Percentiles rank a stretch among this genome's conserved stretches.
phyloP scores from a whole-genome alignment of 1,140 invertebrate species.

The Drosophila eugracilis region DNA sequence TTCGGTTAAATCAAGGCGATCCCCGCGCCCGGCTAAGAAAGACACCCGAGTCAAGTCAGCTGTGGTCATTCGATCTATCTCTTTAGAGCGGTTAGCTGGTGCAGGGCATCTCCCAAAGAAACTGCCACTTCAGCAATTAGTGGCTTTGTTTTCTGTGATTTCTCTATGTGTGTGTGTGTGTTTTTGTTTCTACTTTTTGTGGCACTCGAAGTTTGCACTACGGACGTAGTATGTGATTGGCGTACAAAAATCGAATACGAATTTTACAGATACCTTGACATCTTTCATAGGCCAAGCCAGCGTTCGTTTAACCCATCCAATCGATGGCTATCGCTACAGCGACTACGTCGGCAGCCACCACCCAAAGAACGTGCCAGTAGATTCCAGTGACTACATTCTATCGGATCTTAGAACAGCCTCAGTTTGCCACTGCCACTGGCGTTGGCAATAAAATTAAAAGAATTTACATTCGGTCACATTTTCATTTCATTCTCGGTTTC shows the following conservation, averaged over 20 bases:
- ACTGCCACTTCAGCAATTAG: constrained; percentile 9
- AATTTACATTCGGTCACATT: constrained; percentile 72
- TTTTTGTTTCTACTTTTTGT: too few relatives aligned
- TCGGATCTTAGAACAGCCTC: neutral
- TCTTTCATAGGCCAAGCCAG: constrained; percentile 74
- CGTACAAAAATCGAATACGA: constrained; percentile 62
- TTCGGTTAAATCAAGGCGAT: neutral
- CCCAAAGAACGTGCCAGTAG: constrained; percentile 50
- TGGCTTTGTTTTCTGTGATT: constrained; percentile 10
- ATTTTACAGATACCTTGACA: constrained; percentile 79
- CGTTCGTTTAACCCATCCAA: constrained; percentile 78
- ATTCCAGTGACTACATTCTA: constrained; percentile 32
- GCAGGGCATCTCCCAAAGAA: neutral
- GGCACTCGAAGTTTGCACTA: constrained; percentile 1
- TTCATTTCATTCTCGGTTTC: constrained; percentile 61
- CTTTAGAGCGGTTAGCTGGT: neutral
- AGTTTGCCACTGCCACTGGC: neutral
- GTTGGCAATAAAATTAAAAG: constrained; percentile 42
- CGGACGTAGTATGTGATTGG: constrained; percentile 54
- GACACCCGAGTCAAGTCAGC: constrained; percentile 17
- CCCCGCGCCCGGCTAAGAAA: neutral
- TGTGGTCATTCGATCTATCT: neutral
- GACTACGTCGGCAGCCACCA: constrained; percentile 13
- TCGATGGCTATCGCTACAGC: constrained; percentile 5
- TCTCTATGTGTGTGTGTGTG: constrained; percentile 5